Evolutionary conservation across 2,113 vertebrate genomes (phyloP), one percentile per base, ranked within the genome.

Genomic region (Lycaon pictus): DNA sequence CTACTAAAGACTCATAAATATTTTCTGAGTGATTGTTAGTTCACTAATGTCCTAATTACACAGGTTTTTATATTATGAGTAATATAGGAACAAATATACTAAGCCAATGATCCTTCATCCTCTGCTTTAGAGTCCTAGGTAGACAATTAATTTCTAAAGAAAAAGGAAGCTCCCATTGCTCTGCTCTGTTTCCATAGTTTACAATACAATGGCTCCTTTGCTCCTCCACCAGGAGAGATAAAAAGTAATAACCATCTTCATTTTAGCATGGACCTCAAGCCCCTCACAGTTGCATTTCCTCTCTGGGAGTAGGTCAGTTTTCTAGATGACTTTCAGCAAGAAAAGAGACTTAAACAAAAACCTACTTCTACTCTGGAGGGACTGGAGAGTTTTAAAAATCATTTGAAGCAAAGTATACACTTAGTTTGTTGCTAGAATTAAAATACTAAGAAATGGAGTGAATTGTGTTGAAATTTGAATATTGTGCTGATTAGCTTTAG

Each of bases 381-480:
- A 53, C 4, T 71, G 22, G 16, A 43, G 32, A 85, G 29, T 86
- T 95, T 90, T 60, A 74, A 86, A 95, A 83, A 56, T 71, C 20
- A 93, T 91, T 91, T 89, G 51, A 91, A 86, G 60, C 29, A 32
- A 93, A 86, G 22, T 74, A 35, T 20, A 11, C 7, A 7, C 23
- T 96, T 51, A n/a, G 8, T 29, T 58, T 29, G 13, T 35, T 90
- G 10, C 69, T 88, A 37, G 25, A 67, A 88, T 95, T 19, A 97
- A 97, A 96, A 72, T 74, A 71, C n/a, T 81, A 84, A 82, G 82
- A 67, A 69, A 63, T 5, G 17, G 63, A 71, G 77, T 89, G 62
- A 80, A 51, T 85, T 71, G 62, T 88, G 55, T 84, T 71, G 69
- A 93, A 72, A 89, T 96, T 95, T 95, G 63, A 96, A 84, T 84